Evolutionary conservation across 2,888 invertebrate genomes (phyloP), one percentile per base, ranked within the genome.

Genomic region (Chironomus riparius): DNA sequence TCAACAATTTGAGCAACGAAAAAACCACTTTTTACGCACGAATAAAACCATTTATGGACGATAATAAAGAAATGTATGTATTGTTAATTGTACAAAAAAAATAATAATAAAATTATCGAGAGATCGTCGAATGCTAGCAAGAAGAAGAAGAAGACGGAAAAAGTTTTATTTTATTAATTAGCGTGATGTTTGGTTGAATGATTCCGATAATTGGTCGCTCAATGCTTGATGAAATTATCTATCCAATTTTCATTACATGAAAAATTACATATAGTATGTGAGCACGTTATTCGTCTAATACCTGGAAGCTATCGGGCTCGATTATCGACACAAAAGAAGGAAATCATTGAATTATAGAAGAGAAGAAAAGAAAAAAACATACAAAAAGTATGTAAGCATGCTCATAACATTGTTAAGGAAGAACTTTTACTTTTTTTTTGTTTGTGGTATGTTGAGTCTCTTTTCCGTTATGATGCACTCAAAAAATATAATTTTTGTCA

Each of bases 341-440:
- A 38, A 38, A 38, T 38, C 38, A 38, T 38, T 38, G 38, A 10
- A 38, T 38, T 38, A 38, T 10, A 10, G 38, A 38, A 38, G 10
- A 38, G 10, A 38, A 10, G 38, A 38, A 28, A 28, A 28, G 28
- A 28, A 28, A n/a, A 5, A 38, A 38, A 38, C 38, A 38, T 38
- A 38, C 38, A 38, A 38, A 38, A 38, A 10, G 38, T 10, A 38
- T 38, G 38, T 38, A 38, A 38, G 56, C 56, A 18, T 15, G 56
- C 56, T 56, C 5, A n/a, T 56, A 65, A 65, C 65, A 65, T 65
- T 22, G 18, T 56, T 56, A n/a, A 71, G 71, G 71, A 71, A 71
- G 71, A 71, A 71, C 71, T 71, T 71, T 71, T 71, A 71, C 71
- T 71, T 71, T 71, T 71, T 38, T 47, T 28, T 15, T 47, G 15